phyloP scores from a whole-genome alignment of 2,113 vertebrate genomes.

The Paracyprichromis sp. region DNA sequence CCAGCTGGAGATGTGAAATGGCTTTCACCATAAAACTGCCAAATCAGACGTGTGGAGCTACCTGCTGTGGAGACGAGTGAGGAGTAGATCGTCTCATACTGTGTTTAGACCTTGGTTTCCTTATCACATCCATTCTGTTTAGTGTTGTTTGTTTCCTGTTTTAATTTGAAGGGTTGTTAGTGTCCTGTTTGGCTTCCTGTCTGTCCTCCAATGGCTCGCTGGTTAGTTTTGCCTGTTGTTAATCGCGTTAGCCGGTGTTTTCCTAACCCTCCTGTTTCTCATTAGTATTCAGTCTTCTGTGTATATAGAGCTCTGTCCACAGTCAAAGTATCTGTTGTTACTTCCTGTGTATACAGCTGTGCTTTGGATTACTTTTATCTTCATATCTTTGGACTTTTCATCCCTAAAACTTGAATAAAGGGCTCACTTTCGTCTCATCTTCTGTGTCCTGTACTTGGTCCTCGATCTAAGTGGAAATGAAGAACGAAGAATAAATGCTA shows the following conservation, averaged over 20 bases:
- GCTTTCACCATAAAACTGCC: neutral
- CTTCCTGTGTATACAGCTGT: neutral
- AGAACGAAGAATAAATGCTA: neutral
- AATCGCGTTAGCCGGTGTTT: fast-evolving
- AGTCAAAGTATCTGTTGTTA: neutral
- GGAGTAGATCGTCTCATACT: neutral
- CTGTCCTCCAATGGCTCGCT: neutral
- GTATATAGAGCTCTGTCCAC: neutral
- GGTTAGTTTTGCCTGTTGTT: neutral
- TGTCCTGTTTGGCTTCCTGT: neutral
- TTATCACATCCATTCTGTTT: neutral
- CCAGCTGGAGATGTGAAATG: neutral
- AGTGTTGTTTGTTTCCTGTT: neutral
- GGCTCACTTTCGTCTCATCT: neutral
- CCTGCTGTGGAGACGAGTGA: neutral
- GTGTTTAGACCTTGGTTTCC: neutral
- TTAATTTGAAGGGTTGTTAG: neutral
- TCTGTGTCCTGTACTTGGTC: neutral
- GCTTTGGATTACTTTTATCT: neutral
- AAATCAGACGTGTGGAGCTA: neutral
- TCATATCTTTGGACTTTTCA: neutral
- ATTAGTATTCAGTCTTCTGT: neutral
- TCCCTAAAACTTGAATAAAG: neutral
- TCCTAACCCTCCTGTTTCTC: neutral
- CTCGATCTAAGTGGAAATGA: neutral